Evolutionary conservation across 2,113 vertebrate species (phyloP), one percentile per base, ranked within the genome.

Genomic region (Malurus melanocephalus): DNA sequence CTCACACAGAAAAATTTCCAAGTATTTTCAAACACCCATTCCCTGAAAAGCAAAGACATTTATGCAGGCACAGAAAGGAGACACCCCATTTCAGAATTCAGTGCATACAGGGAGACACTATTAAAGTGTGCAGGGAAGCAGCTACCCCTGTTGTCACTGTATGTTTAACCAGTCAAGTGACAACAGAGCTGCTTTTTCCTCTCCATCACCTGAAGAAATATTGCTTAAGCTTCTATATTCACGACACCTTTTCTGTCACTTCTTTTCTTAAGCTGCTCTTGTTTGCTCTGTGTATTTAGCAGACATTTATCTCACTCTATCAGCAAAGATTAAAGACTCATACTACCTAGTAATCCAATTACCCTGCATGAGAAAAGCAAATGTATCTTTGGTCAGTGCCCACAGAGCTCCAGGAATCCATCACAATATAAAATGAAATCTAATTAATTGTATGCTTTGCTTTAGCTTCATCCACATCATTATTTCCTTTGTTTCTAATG

Each of bases 301-400:
- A 89, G 88, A 76, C 92, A 94, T 96, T 94, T 91, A 94, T 90
- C 85, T 95, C 57, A 94, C 55, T 94, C 96, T 95, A 96, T 97
- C 93, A 81, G 91, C 60, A 95, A 89, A 96, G 93, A 97, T 96
- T 97, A 96, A 95, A 92, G 81, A 92, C 79, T 97, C 90, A 92
- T 80, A 66, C 75, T 91, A 92, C 75, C 77, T 91, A 51, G 83
- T 93, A 97, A 97, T 96, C 92, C 90, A 89, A 95, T 97, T 97
- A 97, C 87, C 48, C 84, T 87, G 28, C 76, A 73, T 71, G 81
- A 96, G 85, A 91, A 96, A 97, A 95, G 89, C 17, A 95, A 96
- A 96, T 87, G 69, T 92, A 92, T 95, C 92, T 93, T 94, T 96
- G 95, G 91, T 90, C 91, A 97, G 53, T 90, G 71, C 75, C 71